phyloP scores from a whole-genome alignment of 2,888 invertebrate genomes.

The Drosophila quinaria region DNA sequence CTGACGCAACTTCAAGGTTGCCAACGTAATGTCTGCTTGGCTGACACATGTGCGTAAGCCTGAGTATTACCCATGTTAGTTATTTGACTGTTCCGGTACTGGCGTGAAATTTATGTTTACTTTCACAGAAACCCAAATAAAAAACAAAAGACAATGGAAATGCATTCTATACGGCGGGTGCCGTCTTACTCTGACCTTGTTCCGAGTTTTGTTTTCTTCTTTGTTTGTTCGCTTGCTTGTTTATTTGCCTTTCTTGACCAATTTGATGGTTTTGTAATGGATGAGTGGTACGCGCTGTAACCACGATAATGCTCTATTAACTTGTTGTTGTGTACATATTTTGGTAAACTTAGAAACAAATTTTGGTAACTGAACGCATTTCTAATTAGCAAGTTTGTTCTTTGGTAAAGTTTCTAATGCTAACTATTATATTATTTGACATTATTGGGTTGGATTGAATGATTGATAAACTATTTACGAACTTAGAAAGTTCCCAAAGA shows the following conservation, averaged over 20 bases:
- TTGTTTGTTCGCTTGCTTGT: constrained; percentile 39
- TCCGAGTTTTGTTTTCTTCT: constrained; percentile 28
- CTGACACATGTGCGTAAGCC: constrained; percentile 29
- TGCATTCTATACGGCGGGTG: constrained; percentile 63
- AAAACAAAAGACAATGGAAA: constrained; percentile 57
- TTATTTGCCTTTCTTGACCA: constrained; percentile 18
- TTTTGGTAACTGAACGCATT: neutral
- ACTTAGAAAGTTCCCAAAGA: too few relatives aligned
- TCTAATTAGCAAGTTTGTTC: neutral
- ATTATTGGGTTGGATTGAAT: too few relatives aligned
- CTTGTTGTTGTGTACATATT: constrained; percentile 20
- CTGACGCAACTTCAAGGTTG: constrained; percentile 76
- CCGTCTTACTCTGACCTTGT: constrained; percentile 59
- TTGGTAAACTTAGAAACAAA: neutral
- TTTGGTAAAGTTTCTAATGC: neutral
- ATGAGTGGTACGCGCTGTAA: constrained; percentile 3
- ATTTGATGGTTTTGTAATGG: constrained; percentile 34
- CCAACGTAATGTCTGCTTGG: constrained; percentile 21
- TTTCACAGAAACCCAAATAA: constrained; percentile 57
- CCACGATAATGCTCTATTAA: constrained; percentile 20
- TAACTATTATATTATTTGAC: neutral
- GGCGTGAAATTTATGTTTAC: constrained; percentile 67
- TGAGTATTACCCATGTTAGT: constrained; percentile 33
- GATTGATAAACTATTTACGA: too few relatives aligned
- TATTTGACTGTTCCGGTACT: constrained; percentile 59